These are phyloP conservation scores for Ectemnius cavifrons DNA, from an alignment of 2,888 invertebrate genomes.

Conservation along the genomic window DNA sequence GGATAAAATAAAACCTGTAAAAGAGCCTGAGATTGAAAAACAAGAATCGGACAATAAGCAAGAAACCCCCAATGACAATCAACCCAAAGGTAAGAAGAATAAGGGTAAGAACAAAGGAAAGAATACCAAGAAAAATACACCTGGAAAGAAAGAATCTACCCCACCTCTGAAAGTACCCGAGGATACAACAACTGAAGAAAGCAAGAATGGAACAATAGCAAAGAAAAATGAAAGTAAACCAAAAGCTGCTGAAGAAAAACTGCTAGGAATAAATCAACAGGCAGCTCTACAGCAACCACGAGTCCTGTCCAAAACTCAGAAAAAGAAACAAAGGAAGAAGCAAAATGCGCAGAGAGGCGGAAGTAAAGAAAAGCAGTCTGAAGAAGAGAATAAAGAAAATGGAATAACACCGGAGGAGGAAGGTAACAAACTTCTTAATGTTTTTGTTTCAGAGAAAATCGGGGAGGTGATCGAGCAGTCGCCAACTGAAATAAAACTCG, in stretches of 20 bases:
- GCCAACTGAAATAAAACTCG: not conserved
- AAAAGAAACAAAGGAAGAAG: constrained; percentile 7
- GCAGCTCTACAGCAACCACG: too few relatives aligned
- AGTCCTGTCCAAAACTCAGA: not conserved
- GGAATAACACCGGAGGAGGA: constrained; percentile 66
- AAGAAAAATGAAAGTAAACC: too few relatives aligned
- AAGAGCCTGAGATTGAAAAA: constrained; percentile 14
- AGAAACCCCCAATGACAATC: too few relatives aligned
- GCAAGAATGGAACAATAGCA: not conserved
- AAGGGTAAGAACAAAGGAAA: constrained; percentile 8
- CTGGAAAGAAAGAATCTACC: not conserved
- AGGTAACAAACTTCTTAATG: not conserved
- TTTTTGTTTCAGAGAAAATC: not conserved
- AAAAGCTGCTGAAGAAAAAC: too few relatives aligned
- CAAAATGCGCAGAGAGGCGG: constrained; percentile 3
- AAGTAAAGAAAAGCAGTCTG: constrained; percentile 9
- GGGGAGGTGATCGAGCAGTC: not conserved
- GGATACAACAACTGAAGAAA: not conserved
- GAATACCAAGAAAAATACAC: not conserved
- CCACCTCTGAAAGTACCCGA: not conserved
- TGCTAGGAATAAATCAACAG: too few relatives aligned
- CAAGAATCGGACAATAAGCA: constrained; percentile 15
- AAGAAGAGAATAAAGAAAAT: constrained; percentile 66
- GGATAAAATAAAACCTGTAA: constrained; percentile 19
- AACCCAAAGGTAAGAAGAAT: too few relatives aligned